Evolutionary conservation across 2,888 invertebrate species (phyloP).

Genomic region (Sinotaia quadrata): DNA sequence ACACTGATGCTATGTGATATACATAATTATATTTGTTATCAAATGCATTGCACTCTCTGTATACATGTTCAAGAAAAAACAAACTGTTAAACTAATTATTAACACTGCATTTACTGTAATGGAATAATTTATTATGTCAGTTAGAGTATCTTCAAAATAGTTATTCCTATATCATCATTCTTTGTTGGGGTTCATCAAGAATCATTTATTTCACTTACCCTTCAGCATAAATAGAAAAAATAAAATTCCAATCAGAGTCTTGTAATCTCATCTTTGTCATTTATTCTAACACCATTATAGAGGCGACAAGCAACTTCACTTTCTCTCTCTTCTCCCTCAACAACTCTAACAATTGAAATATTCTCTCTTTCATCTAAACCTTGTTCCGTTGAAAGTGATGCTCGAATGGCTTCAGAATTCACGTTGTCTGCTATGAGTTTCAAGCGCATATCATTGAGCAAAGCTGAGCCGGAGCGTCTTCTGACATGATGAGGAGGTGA

Average conservation of each 20-base stretch:
- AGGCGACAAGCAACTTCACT: slow-evolving; percentile 6
- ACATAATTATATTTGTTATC: too few species aligned
- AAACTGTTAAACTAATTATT: too few species aligned
- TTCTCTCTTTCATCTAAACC: neutral
- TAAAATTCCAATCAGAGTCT: slow-evolving; percentile 10
- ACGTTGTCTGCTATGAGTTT: slow-evolving; percentile 16
- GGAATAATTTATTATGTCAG: too few species aligned
- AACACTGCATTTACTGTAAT: too few species aligned
- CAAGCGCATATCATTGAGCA: slow-evolving; percentile 26
- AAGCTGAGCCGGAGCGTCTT: slow-evolving; percentile 9
- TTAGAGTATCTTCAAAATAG: too few species aligned
- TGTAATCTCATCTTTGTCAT: slow-evolving; percentile 20
- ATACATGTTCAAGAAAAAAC: too few species aligned
- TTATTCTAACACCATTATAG: slow-evolving; percentile 20
- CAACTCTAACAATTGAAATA: neutral
- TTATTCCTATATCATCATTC: too few species aligned
- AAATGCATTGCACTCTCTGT: too few species aligned
- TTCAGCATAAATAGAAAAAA: too few species aligned
- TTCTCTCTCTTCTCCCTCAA: neutral
- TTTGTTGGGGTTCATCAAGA: too few species aligned
- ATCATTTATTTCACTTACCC: too few species aligned
- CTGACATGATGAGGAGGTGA: neutral
- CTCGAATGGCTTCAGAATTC: slow-evolving; percentile 1
- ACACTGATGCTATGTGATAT: too few species aligned
- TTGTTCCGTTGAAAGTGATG: neutral